Percentiles rank a stretch among this genome's conserved stretches.
Conservation (phyloP, 2,797 vertebrate species). For the Acipenser oxyrinchus region DNA sequence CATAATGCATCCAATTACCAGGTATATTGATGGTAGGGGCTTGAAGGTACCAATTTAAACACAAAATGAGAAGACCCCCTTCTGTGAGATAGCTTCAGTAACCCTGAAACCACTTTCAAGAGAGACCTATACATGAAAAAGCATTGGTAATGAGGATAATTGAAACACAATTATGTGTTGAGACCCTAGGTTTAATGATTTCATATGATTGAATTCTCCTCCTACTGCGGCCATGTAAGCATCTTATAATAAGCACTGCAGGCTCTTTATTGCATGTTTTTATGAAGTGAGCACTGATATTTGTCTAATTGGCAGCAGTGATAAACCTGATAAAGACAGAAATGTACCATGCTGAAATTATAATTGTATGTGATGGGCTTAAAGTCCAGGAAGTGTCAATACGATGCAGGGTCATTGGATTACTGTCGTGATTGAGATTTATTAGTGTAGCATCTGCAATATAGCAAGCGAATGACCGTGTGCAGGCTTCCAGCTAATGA, state of each 20-base stretch:
- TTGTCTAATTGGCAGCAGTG: background rate
- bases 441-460: no score
- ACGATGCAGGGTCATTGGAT: no score
- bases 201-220: background rate
- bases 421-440: no score
- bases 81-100: background rate
- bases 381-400: no score
- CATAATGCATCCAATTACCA: no score
- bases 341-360: no score
- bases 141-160: background rate
- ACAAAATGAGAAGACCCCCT: background rate
- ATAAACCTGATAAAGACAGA: background rate
- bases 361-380: no score
- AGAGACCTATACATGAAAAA: background rate
- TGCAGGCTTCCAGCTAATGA: no score
- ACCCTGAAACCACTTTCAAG: constrained; percentile 3
- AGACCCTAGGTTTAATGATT: background rate
- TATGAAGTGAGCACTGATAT: background rate
- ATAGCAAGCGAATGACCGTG: no score
- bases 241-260: background rate
- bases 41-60: background rate
- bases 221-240: background rate
- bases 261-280: background rate
- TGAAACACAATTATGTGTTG: background rate
- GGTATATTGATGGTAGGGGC: background rate